These are phyloP conservation scores for Pterobdella sp. DNA, from an alignment of 2,888 invertebrate species.

Conservation along the genomic window DNA sequence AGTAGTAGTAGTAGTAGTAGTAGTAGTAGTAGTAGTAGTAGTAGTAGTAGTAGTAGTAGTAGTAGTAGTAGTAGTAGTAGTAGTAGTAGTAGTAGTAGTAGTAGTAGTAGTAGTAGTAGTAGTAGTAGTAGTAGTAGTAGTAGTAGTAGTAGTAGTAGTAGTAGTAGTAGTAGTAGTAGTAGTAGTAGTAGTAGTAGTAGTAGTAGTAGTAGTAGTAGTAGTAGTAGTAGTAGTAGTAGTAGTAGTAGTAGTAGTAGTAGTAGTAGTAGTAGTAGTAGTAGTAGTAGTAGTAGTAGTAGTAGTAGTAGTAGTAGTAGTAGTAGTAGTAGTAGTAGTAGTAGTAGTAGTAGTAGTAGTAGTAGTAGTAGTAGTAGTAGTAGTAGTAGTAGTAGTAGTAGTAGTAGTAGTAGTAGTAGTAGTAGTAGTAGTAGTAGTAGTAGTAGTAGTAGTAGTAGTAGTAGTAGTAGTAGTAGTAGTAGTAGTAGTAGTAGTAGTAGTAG, in stretches of 20 bases:
- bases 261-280: slow-evolving; percentile 12
- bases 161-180: slow-evolving; percentile 6
- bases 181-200: not conserved
- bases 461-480: not conserved
- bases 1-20: not conserved
- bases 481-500: slow-evolving; percentile 11
- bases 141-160: slow-evolving; percentile 15
- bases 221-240: slow-evolving; percentile 5
- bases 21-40: slow-evolving; percentile 10
- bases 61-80: not conserved
- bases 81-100: slow-evolving; percentile 11
- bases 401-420: not conserved
- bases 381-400: slow-evolving; percentile 14
- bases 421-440: slow-evolving; percentile 10
- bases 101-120: slow-evolving; percentile 10
- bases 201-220: slow-evolving; percentile 11
- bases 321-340: slow-evolving; percentile 8
- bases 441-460: slow-evolving; percentile 10
- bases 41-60: slow-evolving; percentile 12
- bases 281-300: not conserved
- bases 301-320: slow-evolving; percentile 13
- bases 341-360: not conserved
- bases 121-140: not conserved
- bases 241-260: slow-evolving; percentile 2
- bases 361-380: slow-evolving; percentile 4